Evolutionary conservation across 2,113 vertebrate genomes (phyloP).

Genomic region (Thunnus maccoyii): DNA sequence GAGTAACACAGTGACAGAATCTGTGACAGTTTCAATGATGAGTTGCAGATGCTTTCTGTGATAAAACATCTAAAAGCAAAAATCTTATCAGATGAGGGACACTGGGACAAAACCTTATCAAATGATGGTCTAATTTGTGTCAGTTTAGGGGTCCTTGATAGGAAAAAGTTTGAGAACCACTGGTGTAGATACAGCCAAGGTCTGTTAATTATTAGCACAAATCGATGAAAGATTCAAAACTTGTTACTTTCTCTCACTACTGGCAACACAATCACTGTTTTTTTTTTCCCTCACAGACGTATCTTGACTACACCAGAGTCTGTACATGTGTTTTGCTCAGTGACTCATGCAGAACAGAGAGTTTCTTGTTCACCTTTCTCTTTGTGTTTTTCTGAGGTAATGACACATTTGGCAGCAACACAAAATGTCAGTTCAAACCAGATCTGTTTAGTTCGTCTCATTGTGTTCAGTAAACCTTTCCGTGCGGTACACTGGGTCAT

Average conservation of each 20-base stretch:
- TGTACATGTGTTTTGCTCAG: not conserved
- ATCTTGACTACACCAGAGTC: not conserved
- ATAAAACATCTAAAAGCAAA: too few relatives aligned
- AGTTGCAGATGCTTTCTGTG: too few relatives aligned
- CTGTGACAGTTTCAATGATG: too few relatives aligned
- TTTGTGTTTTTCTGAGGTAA: not conserved
- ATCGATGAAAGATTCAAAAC: not conserved
- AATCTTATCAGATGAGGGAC: too few relatives aligned
- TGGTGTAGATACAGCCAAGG: too few relatives aligned
- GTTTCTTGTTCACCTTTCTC: not conserved
- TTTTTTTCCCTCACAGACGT: not conserved
- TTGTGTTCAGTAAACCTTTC: conserved; percentile 6
- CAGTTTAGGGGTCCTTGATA: too few relatives aligned
- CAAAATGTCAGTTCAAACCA: not conserved
- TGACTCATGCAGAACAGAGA: conserved; percentile 13
- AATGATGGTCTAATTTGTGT: too few relatives aligned
- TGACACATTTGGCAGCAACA: not conserved
- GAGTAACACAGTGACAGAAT: too few relatives aligned
- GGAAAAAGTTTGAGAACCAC: too few relatives aligned
- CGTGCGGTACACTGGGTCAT: conserved; percentile 11
- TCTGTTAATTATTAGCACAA: too few relatives aligned
- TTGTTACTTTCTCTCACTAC: too few relatives aligned
- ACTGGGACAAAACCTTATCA: too few relatives aligned
- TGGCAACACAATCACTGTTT: not conserved
- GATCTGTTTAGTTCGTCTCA: not conserved